A percentile compares a stretch with the other conserved stretches of the same genome.
These are phyloP conservation scores for Trachurus trachurus DNA, from an alignment of 2,797 vertebrate genomes.

Conservation along the genomic window DNA sequence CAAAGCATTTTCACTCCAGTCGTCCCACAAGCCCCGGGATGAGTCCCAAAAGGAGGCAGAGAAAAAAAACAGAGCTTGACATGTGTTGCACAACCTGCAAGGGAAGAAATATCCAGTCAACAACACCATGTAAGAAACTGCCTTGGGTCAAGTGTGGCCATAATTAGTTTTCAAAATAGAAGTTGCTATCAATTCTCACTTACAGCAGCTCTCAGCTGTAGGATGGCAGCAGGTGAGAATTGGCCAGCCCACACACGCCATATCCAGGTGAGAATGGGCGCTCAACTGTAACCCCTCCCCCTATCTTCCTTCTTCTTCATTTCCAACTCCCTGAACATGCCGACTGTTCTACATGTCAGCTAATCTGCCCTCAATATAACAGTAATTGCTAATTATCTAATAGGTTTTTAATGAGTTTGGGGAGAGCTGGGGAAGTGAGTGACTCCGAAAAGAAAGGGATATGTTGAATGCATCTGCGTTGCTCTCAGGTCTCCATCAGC, in stretches of 20 bases:
- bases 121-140: slow-evolving; percentile 33
- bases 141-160: slow-evolving; percentile 33
- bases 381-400: slow-evolving; percentile 86
- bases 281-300: slow-evolving; percentile 49
- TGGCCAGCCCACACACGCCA: slow-evolving; percentile 54
- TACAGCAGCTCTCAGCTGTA: slow-evolving; percentile 27
- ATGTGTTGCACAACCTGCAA: slow-evolving; percentile 28
- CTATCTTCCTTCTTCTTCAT: slow-evolving; percentile 54
- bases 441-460: slow-evolving; percentile 44
- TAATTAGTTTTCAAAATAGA: slow-evolving; percentile 61
- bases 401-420: slow-evolving; percentile 87
- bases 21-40: slow-evolving; percentile 12
- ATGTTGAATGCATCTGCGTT: slow-evolving; percentile 46
- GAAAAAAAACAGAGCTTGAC: slow-evolving; percentile 25
- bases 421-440: slow-evolving; percentile 68
- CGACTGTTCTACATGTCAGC: slow-evolving; percentile 84
- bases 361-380: slow-evolving; percentile 86
- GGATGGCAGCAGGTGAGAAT: slow-evolving; percentile 67
- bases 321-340: slow-evolving; percentile 79
- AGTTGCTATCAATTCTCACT: slow-evolving; percentile 67
- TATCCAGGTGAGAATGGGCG: slow-evolving; percentile 65
- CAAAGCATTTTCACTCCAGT: slow-evolving; percentile 34
- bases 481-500: slow-evolving; percentile 40
- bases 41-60: slow-evolving; percentile 31
- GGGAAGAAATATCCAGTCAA: slow-evolving; percentile 35